Percentiles rank a stretch among this genome's conserved stretches.
phyloP scores from a whole-genome alignment of 2,888 invertebrate species.

The Andrena haemorrhoa region DNA sequence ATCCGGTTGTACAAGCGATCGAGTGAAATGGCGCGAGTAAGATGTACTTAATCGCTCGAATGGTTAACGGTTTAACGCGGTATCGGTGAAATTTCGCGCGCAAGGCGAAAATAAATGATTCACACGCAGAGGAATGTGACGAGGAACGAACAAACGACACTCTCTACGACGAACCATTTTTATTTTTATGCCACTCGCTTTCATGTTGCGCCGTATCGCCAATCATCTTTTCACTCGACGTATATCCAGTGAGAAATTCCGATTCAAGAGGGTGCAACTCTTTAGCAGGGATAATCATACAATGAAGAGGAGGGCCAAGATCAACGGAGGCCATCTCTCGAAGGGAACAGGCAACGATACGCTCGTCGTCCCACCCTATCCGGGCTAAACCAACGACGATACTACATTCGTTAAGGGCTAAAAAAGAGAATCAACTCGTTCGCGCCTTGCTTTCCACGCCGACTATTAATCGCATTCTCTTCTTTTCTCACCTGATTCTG shows the following conservation, averaged over 20 bases:
- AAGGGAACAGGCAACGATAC: constrained; percentile 91
- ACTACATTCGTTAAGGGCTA: constrained; percentile 86
- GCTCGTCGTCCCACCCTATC: constrained; percentile 94
- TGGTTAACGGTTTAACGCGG: no score
- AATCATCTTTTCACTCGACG: constrained; percentile 60
- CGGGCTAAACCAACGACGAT: constrained; percentile 95
- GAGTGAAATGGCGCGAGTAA: no score
- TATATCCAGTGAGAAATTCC: constrained; percentile 92
- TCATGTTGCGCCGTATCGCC: constrained; percentile 26
- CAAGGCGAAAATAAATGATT: no score
- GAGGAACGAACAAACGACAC: background rate
- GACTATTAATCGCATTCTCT: background rate
- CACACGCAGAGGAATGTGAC: no score
- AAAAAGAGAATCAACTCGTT: constrained; percentile 12
- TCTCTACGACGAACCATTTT: background rate
- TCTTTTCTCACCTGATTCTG: constrained; percentile 77
- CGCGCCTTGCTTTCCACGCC: background rate
- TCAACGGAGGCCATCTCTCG: constrained; percentile 90
- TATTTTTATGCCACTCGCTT: background rate
- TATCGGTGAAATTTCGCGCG: no score
- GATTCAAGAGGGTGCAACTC: constrained; percentile 95
- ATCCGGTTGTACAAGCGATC: no score
- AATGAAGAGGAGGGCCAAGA: constrained; percentile 97
- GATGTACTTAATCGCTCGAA: no score
- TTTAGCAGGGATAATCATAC: constrained; percentile 94